Evolutionary conservation across 2,888 invertebrate genomes (phyloP), one percentile per base, ranked within the genome.

Genomic region (Athalia cordata): DNA sequence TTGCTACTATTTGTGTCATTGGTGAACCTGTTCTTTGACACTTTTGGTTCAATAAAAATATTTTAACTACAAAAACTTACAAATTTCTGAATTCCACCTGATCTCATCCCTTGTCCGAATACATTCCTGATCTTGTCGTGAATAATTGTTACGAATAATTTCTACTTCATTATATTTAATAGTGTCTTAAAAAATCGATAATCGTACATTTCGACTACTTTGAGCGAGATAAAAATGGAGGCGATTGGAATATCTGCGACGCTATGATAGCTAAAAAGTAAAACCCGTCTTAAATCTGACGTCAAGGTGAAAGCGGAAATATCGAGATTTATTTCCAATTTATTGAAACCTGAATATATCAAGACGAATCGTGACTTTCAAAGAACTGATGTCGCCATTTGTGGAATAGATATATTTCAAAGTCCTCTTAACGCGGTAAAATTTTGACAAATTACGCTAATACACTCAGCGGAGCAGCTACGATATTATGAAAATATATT

Each of bases 271-370:
- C 43, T 55, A 4, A 43, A 29, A 29, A 29, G 55, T 29, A 11
- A 59, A 57, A 47, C 6, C n/a, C 59, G 59, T 59, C 59, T 57
- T 45, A 57, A 72, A 13, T 0, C 11, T 72, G 57, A 72, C 72
- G 72, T 72, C 72, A 59, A 57, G 72, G 59, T 72, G 72, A 72
- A 72, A 72, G 59, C 47, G 13, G 45, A 15, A 72, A 61, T 61
- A 47, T 72, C 72, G 59, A 68, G 52, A 29, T 29, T 52, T 68
- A 7, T 55, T 9, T 68, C 52, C 52, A 29, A 47, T 55, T 55
- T 29, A 68, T 29, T 68, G 6, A 11, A 43, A 68, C 68, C 55
- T 55, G 68, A 68, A 68, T 55, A 52, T 68, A 55, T 11, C 55
- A 29, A 29, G 47, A 55, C 4, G 43, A 52, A 68, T 52, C 55